Conservation (phyloP, 2,113 vertebrate species). For the Martes martes region DNA sequence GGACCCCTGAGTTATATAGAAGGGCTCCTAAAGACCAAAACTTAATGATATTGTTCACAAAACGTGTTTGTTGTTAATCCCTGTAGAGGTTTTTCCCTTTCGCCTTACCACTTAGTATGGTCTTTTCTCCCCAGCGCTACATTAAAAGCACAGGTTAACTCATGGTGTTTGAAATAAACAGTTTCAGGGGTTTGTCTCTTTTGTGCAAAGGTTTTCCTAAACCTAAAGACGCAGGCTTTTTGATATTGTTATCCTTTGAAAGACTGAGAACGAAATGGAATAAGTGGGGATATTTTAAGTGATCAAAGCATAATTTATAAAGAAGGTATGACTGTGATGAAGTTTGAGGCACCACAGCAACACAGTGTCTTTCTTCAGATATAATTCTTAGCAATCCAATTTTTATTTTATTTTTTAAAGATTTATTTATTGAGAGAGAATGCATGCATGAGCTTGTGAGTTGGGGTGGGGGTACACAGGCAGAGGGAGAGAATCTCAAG, state of each 20-base stretch:
- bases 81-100: not conserved
- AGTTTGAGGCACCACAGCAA: not conserved
- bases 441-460: not conserved
- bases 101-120: not conserved
- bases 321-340: not conserved
- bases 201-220: not conserved
- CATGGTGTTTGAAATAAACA: not conserved
- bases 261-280: not conserved
- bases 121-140: not conserved
- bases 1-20: not conserved
- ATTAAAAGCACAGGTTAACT: not conserved
- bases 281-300: not conserved
- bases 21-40: not conserved
- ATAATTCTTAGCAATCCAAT: not conserved
- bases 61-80: not conserved
- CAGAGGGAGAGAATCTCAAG: not conserved
- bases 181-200: not conserved
- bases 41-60: not conserved
- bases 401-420: not conserved
- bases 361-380: conserved; percentile 6
- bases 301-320: not conserved
- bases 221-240: not conserved
- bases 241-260: not conserved
- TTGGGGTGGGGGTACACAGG: not conserved
- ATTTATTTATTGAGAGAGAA: not conserved